Percentiles rank a stretch among this genome's conserved stretches.
These are phyloP conservation scores for Agapornis roseicollis DNA, from an alignment of 2,113 vertebrate genomes.

Conservation along the genomic window DNA sequence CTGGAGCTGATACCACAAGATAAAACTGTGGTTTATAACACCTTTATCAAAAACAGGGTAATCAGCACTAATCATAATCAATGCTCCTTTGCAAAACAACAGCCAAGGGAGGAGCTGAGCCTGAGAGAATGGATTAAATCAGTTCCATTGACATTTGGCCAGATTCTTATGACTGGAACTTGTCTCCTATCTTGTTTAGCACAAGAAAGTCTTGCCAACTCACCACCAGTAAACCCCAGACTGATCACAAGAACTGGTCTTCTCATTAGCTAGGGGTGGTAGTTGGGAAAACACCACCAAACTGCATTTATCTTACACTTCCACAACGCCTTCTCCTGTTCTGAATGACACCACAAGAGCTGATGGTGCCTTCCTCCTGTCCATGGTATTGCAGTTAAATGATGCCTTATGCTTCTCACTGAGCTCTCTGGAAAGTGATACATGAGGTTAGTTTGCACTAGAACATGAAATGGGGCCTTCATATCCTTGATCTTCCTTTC, in stretches of 20 bases:
- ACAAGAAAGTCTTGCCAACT: neutral
- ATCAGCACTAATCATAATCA: neutral
- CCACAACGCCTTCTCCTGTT: neutral
- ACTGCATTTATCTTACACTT: neutral
- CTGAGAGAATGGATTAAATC: neutral
- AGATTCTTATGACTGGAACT: neutral
- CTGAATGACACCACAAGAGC: neutral
- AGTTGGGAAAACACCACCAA: neutral
- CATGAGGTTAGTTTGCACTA: neutral
- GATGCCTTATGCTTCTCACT: neutral
- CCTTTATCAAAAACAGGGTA: neutral
- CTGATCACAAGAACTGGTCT: neutral
- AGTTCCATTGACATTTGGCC: neutral
- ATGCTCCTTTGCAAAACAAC: neutral
- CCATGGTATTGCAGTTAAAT: neutral
- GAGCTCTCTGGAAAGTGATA: neutral
- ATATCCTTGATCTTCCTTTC: neutral
- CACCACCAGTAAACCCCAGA: neutral
- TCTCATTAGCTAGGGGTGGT: neutral
- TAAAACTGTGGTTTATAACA: neutral
- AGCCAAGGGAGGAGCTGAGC: neutral
- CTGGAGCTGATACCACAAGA: neutral
- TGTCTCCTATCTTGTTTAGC: neutral
- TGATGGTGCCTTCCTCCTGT: neutral
- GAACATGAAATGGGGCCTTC: neutral